These are phyloP conservation scores for Plectus sambesii DNA, from an alignment of 1,140 invertebrate species.

Conservation along the genomic window DNA sequence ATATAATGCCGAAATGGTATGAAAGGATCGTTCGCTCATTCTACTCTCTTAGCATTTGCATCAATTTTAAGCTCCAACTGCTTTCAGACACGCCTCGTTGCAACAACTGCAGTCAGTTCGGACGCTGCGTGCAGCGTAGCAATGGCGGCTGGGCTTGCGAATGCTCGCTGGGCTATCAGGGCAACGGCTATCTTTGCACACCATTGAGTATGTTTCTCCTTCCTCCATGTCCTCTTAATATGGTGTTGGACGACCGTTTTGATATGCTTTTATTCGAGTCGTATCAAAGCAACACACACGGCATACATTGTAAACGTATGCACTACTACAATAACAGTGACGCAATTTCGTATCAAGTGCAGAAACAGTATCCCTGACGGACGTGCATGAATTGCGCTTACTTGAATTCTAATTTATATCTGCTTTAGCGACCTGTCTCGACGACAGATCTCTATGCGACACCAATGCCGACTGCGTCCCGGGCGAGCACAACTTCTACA, in stretches of 20 bases:
- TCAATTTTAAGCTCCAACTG: too few relatives aligned
- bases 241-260: background rate
- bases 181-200: conserved; percentile 60
- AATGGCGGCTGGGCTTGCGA: conserved; percentile 33
- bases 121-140: conserved; percentile 40
- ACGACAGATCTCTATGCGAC: conserved; percentile 42
- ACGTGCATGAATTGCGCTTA: too few relatives aligned
- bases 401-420: too few relatives aligned
- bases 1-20: too few relatives aligned
- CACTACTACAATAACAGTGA: too few relatives aligned
- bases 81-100: conserved; percentile 32
- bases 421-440: conserved; percentile 31
- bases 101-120: conserved; percentile 40
- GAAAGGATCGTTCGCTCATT: too few relatives aligned
- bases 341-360: too few relatives aligned
- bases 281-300: too few relatives aligned
- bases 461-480: conserved; percentile 46
- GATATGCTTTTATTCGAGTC: conserved; percentile 1
- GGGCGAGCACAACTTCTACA: conserved; percentile 36
- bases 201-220: conserved; percentile 52
- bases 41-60: too few relatives aligned
- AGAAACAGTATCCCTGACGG: too few relatives aligned
- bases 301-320: too few relatives aligned
- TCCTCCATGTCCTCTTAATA: background rate
- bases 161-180: conserved; percentile 54